Conservation (phyloP, 2,797 vertebrate species). For the Trachurus trachurus region DNA sequence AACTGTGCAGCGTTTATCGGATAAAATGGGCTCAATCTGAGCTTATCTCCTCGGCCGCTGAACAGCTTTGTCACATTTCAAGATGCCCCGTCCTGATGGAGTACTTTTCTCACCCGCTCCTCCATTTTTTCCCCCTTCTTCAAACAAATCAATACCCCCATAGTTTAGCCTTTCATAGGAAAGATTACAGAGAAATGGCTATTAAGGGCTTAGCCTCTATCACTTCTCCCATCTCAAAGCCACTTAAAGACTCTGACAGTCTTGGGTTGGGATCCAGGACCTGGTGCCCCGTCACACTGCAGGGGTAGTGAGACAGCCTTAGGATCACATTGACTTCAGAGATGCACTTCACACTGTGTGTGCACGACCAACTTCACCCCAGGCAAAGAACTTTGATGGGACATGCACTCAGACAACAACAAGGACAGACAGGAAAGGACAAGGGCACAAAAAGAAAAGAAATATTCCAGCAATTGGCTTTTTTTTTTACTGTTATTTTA, state of each 20-base stretch:
- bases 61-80: constrained; percentile 89
- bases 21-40: constrained; percentile 84
- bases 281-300: constrained; percentile 75
- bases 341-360: constrained; percentile 32
- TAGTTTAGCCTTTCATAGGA: constrained; percentile 90
- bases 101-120: constrained; percentile 83
- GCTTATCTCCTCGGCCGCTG: constrained; percentile 85
- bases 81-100: constrained; percentile 88
- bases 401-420: constrained; percentile 55
- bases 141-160: constrained; percentile 89
- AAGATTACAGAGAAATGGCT: constrained; percentile 92
- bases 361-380: constrained; percentile 44
- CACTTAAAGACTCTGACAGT: constrained; percentile 87
- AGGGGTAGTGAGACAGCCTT: constrained; percentile 68
- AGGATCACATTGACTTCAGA: constrained; percentile 68
- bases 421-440: constrained; percentile 47
- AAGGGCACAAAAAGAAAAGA: constrained; percentile 53
- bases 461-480: constrained; percentile 55
- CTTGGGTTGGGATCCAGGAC: constrained; percentile 83
- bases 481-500: constrained; percentile 53
- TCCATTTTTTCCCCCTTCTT: constrained; percentile 67
- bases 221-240: constrained; percentile 88
- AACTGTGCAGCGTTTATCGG: constrained; percentile 79
- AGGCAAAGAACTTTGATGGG: constrained; percentile 62
- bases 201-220: constrained; percentile 90